A percentile compares a stretch with the other conserved stretches of the same genome.
These are phyloP conservation scores for Eleginops maclovinus DNA, from an alignment of 2,113 vertebrate species.

Conservation along the genomic window DNA sequence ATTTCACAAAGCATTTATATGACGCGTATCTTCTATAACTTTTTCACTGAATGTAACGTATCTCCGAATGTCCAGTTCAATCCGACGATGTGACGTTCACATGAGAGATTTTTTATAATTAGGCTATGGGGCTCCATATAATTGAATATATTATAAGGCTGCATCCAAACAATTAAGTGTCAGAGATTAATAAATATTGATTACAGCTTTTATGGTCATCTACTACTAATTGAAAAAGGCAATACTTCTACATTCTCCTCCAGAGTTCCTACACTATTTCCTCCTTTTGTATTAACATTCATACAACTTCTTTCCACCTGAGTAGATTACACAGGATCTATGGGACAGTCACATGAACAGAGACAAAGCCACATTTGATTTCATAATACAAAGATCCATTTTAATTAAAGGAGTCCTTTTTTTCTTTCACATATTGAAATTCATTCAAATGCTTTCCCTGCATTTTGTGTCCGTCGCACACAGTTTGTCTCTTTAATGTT, in stretches of 20 bases:
- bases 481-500: conserved; percentile 75
- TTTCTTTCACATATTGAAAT: conserved; percentile 65
- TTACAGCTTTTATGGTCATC: neutral
- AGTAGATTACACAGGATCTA: conserved; percentile 16
- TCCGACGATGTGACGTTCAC: conserved; percentile 24
- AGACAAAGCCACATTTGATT: conserved; percentile 57
- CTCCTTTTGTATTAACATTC: conserved; percentile 9
- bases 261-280: neutral
- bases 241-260: neutral
- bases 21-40: conserved; percentile 1
- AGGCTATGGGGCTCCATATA: conserved; percentile 2
- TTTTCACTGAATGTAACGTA: neutral
- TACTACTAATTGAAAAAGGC: neutral
- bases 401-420: conserved; percentile 71
- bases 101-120: conserved; percentile 26
- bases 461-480: conserved; percentile 61
- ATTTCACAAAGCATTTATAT: conserved; percentile 15
- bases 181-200: conserved; percentile 33
- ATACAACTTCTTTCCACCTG: neutral
- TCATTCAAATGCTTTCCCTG: conserved; percentile 70
- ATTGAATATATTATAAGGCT: conserved; percentile 23
- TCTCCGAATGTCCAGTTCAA: neutral
- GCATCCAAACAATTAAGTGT: conserved; percentile 12
- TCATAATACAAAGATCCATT: conserved; percentile 60
- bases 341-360: conserved; percentile 27